phyloP scores from a whole-genome alignment of 1,140 invertebrate species.

The Pseudobourletiella spinata region DNA sequence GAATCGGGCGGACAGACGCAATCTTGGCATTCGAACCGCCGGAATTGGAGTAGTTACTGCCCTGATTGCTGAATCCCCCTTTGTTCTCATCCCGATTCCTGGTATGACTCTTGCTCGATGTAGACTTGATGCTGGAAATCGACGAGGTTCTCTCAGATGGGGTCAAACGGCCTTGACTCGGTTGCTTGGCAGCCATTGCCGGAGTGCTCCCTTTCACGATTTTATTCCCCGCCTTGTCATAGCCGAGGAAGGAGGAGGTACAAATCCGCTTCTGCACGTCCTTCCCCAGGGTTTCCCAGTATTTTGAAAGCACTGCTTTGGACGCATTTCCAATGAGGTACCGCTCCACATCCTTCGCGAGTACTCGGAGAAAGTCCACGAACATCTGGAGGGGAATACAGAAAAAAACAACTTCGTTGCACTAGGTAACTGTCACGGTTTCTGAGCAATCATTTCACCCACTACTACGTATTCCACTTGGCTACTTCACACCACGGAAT shows the following conservation, averaged over 20 bases:
- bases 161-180: background rate
- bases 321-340: conserved; percentile 32
- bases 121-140: conserved; percentile 1
- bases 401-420: conserved; percentile 5
- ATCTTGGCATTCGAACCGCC: conserved; percentile 11
- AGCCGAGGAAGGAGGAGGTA: conserved; percentile 29
- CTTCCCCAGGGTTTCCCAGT: conserved; percentile 30
- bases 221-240: conserved; percentile 34
- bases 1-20: conserved; percentile 28
- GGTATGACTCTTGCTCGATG: background rate
- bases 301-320: conserved; percentile 31
- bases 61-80: background rate
- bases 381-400: conserved; percentile 28
- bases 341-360: conserved; percentile 38
- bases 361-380: conserved; percentile 37
- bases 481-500: background rate
- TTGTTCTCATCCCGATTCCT: background rate
- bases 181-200: background rate
- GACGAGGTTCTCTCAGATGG: background rate
- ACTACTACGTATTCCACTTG: too few species aligned
- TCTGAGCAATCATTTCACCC: too few species aligned
- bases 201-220: conserved; percentile 8
- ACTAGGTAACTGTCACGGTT: too few species aligned
- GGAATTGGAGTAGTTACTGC: background rate
- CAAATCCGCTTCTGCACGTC: conserved; percentile 29